Percentiles rank a stretch among this genome's conserved stretches.
Evolutionary conservation across 2,888 invertebrate genomes (phyloP).

Genomic region (Agrotis puta): DNA sequence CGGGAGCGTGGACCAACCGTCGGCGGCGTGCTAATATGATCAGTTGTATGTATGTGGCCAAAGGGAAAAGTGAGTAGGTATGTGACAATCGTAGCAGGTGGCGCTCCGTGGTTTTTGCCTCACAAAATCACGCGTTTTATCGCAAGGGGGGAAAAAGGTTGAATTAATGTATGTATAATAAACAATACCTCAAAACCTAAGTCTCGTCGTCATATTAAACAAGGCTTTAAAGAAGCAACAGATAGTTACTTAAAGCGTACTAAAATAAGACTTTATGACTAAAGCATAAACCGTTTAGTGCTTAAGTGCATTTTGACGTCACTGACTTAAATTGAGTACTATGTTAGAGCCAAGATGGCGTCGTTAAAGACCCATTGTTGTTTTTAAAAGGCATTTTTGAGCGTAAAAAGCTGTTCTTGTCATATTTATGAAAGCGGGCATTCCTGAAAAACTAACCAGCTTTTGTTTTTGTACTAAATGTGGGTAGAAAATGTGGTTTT

Average conservation of each 20-base stretch:
- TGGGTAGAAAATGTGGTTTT: constrained; percentile 3
- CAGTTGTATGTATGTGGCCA: too few species aligned
- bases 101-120: too few species aligned
- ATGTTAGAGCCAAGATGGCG: constrained; percentile 59
- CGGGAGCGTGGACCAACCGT: too few species aligned
- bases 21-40: too few species aligned
- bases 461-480: constrained; percentile 31
- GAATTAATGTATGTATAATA: background rate
- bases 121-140: too few species aligned
- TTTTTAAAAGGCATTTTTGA: constrained; percentile 44
- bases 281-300: constrained; percentile 71
- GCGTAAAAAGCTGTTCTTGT: constrained; percentile 38
- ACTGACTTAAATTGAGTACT: constrained; percentile 52
- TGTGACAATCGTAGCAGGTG: too few species aligned
- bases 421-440: constrained; percentile 40
- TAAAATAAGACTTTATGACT: constrained; percentile 67
- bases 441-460: constrained; percentile 18
- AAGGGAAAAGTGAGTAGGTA: too few species aligned
- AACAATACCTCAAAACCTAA: background rate
- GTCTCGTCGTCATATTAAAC: constrained; percentile 9
- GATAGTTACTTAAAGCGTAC: constrained; percentile 65
- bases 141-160: too few species aligned
- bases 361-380: constrained; percentile 53
- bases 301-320: constrained; percentile 71
- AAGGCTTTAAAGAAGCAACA: constrained; percentile 63